phyloP scores from a whole-genome alignment of 2,797 vertebrate genomes.

The Lagodon rhomboides region DNA sequence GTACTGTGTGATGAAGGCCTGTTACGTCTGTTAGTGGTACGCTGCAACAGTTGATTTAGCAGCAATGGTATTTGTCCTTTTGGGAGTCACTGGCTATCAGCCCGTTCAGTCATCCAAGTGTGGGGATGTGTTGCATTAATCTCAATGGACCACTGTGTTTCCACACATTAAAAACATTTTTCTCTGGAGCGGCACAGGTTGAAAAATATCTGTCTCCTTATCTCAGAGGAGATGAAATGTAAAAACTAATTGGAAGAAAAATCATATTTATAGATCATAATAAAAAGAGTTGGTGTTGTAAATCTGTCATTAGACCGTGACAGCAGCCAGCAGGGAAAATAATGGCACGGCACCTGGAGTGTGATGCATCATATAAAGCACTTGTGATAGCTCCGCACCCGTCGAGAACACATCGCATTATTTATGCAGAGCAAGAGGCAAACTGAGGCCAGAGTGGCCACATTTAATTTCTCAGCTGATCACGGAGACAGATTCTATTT shows the following conservation, averaged over 20 bases:
- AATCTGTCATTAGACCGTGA: neutral
- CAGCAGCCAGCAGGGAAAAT: constrained; percentile 19
- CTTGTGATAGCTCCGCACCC: constrained; percentile 57
- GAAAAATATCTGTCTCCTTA: neutral
- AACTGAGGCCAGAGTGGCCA: constrained; percentile 66
- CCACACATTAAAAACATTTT: neutral
- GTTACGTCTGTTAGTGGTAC: no score
- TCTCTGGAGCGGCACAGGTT: no score
- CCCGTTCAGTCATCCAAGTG: no score
- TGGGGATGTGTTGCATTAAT: no score
- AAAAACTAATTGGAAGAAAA: constrained; percentile 15
- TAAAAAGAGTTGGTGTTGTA: neutral
- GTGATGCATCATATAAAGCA: constrained; percentile 59
- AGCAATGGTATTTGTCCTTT: no score
- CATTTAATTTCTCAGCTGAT: constrained; percentile 83
- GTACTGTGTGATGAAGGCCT: no score
- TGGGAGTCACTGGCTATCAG: no score
- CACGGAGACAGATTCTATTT: constrained; percentile 81
- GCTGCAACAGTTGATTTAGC: no score
- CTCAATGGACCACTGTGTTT: neutral
- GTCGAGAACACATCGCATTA: constrained; percentile 62
- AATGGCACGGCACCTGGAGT: constrained; percentile 43
- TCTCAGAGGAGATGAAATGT: neutral
- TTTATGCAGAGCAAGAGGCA: constrained; percentile 73
- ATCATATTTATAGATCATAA: constrained; percentile 10